These are phyloP conservation scores for Megaptera novaeangliae DNA, from an alignment of 2,113 vertebrate genomes.

Conservation along the genomic window DNA sequence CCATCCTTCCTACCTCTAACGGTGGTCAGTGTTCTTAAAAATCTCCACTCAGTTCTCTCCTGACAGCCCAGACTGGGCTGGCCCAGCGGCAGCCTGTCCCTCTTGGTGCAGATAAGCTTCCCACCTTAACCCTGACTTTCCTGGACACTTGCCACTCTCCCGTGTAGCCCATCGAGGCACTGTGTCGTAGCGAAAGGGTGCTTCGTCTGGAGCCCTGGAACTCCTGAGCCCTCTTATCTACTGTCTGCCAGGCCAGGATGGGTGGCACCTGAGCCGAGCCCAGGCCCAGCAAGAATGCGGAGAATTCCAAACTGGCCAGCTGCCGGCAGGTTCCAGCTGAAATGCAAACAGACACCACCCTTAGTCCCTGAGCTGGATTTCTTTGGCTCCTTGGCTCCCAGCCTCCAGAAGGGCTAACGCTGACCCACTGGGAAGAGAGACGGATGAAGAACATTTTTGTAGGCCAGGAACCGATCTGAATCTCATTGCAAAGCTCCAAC, in stretches of 20 bases:
- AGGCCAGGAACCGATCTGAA: constrained; percentile 39
- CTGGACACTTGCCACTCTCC: neutral
- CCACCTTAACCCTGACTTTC: neutral
- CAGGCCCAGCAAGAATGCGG: constrained; percentile 1
- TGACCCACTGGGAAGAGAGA: constrained; percentile 34
- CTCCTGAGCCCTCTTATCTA: neutral
- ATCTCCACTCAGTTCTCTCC: neutral
- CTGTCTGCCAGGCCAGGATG: neutral
- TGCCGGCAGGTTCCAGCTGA: neutral
- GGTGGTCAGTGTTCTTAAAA: neutral
- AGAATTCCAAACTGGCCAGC: constrained; percentile 10
- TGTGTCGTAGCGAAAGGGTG: neutral
- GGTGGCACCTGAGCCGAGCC: constrained; percentile 13
- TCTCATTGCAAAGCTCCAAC: constrained; percentile 43
- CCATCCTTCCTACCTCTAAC: too few relatives aligned
- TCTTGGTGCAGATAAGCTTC: neutral
- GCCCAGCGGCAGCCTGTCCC: neutral
- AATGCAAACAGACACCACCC: constrained; percentile 37
- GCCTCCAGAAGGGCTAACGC: constrained; percentile 29
- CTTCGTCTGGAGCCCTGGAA: neutral
- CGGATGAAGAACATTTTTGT: constrained; percentile 39
- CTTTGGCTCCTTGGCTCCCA: constrained; percentile 7
- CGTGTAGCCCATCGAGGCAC: neutral
- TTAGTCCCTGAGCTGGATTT: neutral
- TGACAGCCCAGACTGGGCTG: neutral